Evolutionary conservation across 2,888 invertebrate species (phyloP).

Genomic region (Neoitamus cyanurus): DNA sequence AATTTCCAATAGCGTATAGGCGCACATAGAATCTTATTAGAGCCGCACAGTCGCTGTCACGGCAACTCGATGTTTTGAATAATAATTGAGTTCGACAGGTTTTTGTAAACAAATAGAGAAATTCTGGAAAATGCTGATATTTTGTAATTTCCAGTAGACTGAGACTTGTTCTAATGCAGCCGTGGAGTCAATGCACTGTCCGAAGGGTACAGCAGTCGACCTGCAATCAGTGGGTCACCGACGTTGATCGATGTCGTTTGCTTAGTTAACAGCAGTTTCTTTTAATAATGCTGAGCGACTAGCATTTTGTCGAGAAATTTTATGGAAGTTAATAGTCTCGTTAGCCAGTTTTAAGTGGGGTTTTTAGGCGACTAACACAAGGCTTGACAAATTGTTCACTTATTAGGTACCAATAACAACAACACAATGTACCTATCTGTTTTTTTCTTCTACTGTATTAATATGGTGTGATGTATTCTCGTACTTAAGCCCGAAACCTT

Average conservation of each 20-base stretch:
- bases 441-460: too few relatives aligned
- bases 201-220: neutral
- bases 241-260: neutral
- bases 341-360: neutral
- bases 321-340: too few relatives aligned
- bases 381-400: too few relatives aligned
- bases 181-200: neutral
- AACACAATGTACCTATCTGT: too few relatives aligned
- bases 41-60: neutral
- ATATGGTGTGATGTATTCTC: neutral
- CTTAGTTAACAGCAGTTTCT: neutral
- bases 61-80: neutral
- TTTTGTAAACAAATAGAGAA: conserved; percentile 31
- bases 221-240: neutral
- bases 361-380: neutral
- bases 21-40: neutral
- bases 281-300: neutral
- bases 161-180: neutral
- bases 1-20: neutral
- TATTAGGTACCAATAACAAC: too few relatives aligned
- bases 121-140: neutral
- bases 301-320: neutral
- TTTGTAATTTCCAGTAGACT: neutral
- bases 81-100: conserved; percentile 16
- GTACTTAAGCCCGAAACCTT: neutral